These are phyloP conservation scores for Spilosoma lubricipeda DNA, from an alignment of 2,888 invertebrate genomes.

Conservation along the genomic window DNA sequence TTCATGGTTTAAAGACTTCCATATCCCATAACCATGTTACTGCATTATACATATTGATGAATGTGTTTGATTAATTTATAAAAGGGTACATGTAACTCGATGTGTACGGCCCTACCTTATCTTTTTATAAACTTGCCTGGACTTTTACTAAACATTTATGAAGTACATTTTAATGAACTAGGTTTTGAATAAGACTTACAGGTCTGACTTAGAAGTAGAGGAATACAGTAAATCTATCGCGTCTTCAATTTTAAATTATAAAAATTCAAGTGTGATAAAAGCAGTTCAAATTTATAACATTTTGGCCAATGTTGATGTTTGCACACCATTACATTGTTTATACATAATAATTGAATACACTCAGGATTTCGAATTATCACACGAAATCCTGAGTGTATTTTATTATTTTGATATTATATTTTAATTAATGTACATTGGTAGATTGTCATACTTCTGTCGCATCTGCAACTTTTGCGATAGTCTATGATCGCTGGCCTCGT, in stretches of 20 bases:
- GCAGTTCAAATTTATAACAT: background rate
- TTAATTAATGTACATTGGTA: background rate
- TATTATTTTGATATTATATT: background rate
- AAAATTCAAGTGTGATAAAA: background rate
- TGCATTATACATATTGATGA: background rate
- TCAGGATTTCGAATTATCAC: too few species aligned
- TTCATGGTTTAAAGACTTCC: background rate
- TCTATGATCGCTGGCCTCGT: slow-evolving; percentile 58
- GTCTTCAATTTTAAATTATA: background rate
- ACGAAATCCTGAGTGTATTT: background rate
- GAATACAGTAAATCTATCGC: background rate
- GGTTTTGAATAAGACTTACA: background rate
- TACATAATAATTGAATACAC: background rate
- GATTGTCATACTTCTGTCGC: slow-evolving; percentile 6
- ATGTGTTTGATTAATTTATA: background rate
- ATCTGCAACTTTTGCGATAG: slow-evolving; percentile 44
- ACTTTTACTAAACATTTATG: background rate
- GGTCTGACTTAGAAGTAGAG: background rate
- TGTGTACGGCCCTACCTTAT: background rate
- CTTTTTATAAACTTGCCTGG: background rate
- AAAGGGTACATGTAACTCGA: background rate
- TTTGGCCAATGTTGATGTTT: background rate
- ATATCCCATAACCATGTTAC: background rate
- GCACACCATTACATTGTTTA: background rate
- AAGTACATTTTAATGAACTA: background rate